phyloP scores from a whole-genome alignment of 2,888 invertebrate genomes.

The Sesamia inferens region DNA sequence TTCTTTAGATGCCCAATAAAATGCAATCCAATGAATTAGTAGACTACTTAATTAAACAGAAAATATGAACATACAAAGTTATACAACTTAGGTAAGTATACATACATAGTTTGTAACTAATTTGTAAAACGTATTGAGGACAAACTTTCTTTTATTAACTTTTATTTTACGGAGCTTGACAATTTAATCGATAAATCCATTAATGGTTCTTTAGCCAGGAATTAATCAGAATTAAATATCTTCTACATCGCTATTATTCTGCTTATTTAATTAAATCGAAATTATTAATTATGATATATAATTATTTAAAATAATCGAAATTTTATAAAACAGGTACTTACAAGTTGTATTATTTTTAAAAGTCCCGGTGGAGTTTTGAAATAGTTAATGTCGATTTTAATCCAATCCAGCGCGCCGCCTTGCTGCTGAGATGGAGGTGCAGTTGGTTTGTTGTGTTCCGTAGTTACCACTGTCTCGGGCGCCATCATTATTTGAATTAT shows the following conservation, averaged over 20 bases:
- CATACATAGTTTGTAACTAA: neutral
- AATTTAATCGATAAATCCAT: neutral
- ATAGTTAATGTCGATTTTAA: slow-evolving; percentile 94
- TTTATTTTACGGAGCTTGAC: neutral
- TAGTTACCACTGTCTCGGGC: slow-evolving; percentile 95
- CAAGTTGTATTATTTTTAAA: slow-evolving; percentile 94
- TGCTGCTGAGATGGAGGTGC: slow-evolving; percentile 88
- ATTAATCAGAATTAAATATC: neutral
- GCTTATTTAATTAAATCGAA: slow-evolving; percentile 3
- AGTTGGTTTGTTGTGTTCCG: slow-evolving; percentile 91
- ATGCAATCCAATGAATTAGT: neutral
- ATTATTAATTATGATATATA: too few relatives aligned
- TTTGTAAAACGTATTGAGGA: neutral
- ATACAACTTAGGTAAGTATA: neutral
- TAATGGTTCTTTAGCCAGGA: neutral
- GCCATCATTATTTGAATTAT: slow-evolving; percentile 91
- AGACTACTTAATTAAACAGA: neutral
- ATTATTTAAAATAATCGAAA: too few relatives aligned
- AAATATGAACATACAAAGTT: neutral
- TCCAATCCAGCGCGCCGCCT: slow-evolving; percentile 91
- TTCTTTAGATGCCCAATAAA: slow-evolving; percentile 7
- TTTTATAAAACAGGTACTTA: slow-evolving; percentile 85
- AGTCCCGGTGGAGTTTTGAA: slow-evolving; percentile 95
- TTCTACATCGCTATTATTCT: neutral
- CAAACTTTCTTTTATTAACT: slow-evolving; percentile 14